Base-by-base conservation (phyloP, 1,140 invertebrate species). In the Tetragonula clypearis region DNA sequence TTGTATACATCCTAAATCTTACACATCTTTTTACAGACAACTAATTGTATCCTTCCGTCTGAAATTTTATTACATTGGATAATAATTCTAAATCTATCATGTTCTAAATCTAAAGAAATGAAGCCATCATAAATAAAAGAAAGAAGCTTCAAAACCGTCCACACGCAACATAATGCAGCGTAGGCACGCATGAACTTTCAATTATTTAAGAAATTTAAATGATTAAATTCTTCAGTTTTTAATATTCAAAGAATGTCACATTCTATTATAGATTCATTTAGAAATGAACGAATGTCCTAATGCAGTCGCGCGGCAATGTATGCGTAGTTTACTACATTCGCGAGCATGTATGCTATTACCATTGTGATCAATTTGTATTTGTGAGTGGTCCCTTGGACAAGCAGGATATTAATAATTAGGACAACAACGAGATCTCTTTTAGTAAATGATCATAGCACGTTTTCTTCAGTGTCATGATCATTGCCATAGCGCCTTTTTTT, bases 351-450 rank as follows among this genome's bases (percentile, higher is more conserved):
- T 79, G 85, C n/a, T 73, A 71, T 84, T 82, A 87, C 68, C 26
- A 89, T 87, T 90, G 88, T 90, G 88, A 90, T 90, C 58, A 89
- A 87, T 90, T 84, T 84, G 26, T 90, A 90, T 23, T 66, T 89
- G 78, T 87, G 77, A 89, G 78, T 82, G 82, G 81, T 85, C 71
- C 66, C 69, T 53, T 60, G 66, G 69, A 75, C 68, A 69, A 89
- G n/a, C 30, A 79, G 62, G 69, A 87, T 90, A 82, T 89, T 80
- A 75, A 62, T 87, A 81, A 56, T 76, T 86, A 53, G 79, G 23
- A 58, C 68, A 81, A 78, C 69, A 56, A 60, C 66, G 68, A 55
- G 69, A 74, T 87, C 79, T 86, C 80, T 88, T 75, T 73, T 80
- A 35, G 68, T 73, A 26, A 77, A 73, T 49, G 23, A 75, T 88